These are phyloP conservation scores for Leucophenga maculata DNA, from an alignment of 2,888 invertebrate genomes.

Conservation along the genomic window DNA sequence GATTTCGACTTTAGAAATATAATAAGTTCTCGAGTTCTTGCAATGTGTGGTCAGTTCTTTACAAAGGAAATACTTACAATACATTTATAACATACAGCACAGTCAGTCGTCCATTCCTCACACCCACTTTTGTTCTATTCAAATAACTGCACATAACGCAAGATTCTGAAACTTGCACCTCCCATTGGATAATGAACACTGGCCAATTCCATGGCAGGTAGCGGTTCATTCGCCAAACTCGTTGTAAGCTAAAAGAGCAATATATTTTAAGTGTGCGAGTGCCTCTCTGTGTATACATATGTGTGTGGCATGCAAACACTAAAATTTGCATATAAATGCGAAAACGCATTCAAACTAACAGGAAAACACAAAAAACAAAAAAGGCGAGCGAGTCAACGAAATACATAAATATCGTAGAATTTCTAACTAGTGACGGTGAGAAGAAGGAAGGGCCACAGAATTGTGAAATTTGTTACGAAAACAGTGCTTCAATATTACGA, in stretches of 20 bases:
- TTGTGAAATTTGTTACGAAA: conserved; percentile 47
- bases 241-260: conserved; percentile 46
- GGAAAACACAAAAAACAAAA: conserved; percentile 37
- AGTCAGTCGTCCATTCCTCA: background rate
- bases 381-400: conserved; percentile 44
- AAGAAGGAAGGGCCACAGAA: conserved; percentile 29
- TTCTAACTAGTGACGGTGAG: background rate
- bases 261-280: conserved; percentile 43
- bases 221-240: conserved; percentile 22
- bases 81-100: background rate
- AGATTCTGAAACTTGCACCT: conserved; percentile 2
- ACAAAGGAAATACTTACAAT: no score
- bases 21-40: no score
- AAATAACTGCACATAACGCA: no score
- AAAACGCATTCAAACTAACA: conserved; percentile 63
- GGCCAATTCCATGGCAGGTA: conserved; percentile 25
- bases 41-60: no score
- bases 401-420: conserved; percentile 51
- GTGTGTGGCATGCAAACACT: conserved; percentile 54
- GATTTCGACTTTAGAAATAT: no score
- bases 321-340: conserved; percentile 63
- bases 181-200: conserved; percentile 22
- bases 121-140: background rate
- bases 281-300: no score
- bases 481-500: conserved; percentile 44